Evolutionary conservation across 2,113 vertebrate genomes (phyloP).

Genomic region (Cercocebus atys): DNA sequence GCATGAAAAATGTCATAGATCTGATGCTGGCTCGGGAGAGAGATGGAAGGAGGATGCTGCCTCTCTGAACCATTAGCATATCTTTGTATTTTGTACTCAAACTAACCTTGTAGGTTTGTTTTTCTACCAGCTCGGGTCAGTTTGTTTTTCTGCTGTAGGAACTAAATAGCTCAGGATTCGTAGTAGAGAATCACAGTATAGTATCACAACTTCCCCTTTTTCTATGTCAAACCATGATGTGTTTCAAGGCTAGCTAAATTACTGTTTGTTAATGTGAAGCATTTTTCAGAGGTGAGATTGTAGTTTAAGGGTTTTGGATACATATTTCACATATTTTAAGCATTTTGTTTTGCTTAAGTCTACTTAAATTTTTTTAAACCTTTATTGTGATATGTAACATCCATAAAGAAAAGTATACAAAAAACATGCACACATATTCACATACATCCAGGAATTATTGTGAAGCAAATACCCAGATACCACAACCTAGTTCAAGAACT

Average conservation of each 20-base stretch:
- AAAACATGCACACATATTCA: neutral
- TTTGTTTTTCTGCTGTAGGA: neutral
- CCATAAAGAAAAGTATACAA: slow-evolving; percentile 3
- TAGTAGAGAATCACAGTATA: neutral
- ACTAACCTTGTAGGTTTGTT: neutral
- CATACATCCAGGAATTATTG: neutral
- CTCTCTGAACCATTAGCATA: neutral
- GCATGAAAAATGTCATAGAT: neutral
- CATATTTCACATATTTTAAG: neutral
- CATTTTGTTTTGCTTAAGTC: slow-evolving; percentile 23
- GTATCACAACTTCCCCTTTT: neutral
- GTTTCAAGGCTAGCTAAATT: slow-evolving; percentile 19
- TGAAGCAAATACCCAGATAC: neutral
- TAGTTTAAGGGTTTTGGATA: slow-evolving; percentile 1
- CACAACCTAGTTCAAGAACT: neutral
- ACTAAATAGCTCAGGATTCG: neutral
- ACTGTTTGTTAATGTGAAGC: neutral
- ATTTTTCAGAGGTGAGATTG: slow-evolving; percentile 28
- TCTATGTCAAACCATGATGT: neutral
- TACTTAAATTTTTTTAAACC: slow-evolving; percentile 13
- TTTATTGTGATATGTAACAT: slow-evolving; percentile 6
- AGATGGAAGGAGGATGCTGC: neutral
- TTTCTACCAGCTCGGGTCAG: neutral
- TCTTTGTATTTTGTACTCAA: neutral
- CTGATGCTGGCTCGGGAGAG: neutral